Evolutionary conservation across 1,140 invertebrate genomes (phyloP).

Genomic region (Drosophila eugracilis): DNA sequence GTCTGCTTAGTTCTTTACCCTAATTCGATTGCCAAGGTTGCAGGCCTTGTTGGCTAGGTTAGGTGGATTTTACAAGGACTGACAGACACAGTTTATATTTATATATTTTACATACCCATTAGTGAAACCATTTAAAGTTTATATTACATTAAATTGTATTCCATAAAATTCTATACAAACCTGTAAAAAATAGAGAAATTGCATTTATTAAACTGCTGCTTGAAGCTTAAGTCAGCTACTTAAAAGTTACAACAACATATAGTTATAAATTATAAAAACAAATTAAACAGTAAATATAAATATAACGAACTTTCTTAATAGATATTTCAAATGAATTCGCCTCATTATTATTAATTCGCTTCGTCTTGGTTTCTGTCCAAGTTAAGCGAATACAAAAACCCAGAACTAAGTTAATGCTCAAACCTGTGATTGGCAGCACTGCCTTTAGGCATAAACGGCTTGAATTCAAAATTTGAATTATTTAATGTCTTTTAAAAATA

Average conservation of each 20-base stretch:
- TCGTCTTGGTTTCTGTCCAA: neutral
- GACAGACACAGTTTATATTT: neutral
- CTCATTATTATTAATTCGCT: neutral
- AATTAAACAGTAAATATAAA: no score
- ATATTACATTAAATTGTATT: neutral
- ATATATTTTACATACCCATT: slow-evolving; percentile 43
- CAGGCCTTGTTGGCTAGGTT: slow-evolving; percentile 17
- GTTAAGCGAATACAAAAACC: slow-evolving; percentile 10
- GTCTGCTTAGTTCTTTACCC: slow-evolving; percentile 44
- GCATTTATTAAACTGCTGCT: neutral
- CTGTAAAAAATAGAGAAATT: slow-evolving; percentile 36
- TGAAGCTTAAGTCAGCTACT: no score
- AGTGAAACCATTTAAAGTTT: slow-evolving; percentile 52
- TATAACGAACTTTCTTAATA: no score
- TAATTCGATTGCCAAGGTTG: slow-evolving; percentile 75
- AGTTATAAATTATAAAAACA: neutral
- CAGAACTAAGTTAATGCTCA: neutral
- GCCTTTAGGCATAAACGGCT: neutral
- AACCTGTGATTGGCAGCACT: neutral
- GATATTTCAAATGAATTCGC: slow-evolving; percentile 1
- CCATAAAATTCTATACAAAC: slow-evolving; percentile 20
- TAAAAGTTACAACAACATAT: no score
- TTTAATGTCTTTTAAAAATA: no score
- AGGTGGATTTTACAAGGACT: neutral
- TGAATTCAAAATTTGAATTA: neutral